These are phyloP conservation scores for Drosophila cracens DNA, from an alignment of 2,888 invertebrate species.

Conservation along the genomic window DNA sequence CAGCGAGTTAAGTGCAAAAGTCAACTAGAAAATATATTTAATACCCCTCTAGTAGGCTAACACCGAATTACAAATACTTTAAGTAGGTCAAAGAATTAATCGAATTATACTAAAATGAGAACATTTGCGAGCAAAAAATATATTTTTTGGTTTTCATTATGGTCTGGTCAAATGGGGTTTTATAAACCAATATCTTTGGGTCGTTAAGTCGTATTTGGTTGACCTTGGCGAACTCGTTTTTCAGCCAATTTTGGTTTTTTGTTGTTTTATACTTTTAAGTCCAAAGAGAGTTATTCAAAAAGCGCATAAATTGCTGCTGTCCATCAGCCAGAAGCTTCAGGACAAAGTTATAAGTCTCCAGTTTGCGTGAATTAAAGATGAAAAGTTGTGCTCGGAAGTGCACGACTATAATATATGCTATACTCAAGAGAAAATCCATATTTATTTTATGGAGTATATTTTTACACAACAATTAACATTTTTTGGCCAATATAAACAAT, in stretches of 20 bases:
- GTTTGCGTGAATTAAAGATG: conserved; percentile 13
- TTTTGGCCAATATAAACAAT: neutral
- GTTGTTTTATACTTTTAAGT: neutral
- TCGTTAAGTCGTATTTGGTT: conserved; percentile 9
- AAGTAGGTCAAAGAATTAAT: neutral
- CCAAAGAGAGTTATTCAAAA: conserved; percentile 32
- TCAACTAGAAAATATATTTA: conserved; percentile 16
- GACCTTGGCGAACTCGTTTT: conserved; percentile 1
- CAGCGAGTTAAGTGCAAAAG: conserved; percentile 15
- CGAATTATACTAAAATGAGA: neutral
- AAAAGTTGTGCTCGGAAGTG: neutral
- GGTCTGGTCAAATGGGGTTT: neutral
- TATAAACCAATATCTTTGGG: neutral
- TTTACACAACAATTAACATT: neutral
- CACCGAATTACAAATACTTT: conserved; percentile 2
- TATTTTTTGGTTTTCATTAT: neutral
- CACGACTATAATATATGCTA: neutral
- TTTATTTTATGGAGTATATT: neutral
- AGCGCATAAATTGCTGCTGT: conserved; percentile 36
- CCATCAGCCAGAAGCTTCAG: conserved; percentile 29
- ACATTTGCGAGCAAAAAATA: neutral
- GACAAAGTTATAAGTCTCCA: conserved; percentile 41
- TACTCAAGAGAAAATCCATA: neutral
- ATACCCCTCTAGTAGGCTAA: neutral
- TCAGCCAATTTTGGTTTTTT: neutral